Evolutionary conservation across 2,797 vertebrate genomes (phyloP).

Genomic region (Manis crassicaudata): DNA sequence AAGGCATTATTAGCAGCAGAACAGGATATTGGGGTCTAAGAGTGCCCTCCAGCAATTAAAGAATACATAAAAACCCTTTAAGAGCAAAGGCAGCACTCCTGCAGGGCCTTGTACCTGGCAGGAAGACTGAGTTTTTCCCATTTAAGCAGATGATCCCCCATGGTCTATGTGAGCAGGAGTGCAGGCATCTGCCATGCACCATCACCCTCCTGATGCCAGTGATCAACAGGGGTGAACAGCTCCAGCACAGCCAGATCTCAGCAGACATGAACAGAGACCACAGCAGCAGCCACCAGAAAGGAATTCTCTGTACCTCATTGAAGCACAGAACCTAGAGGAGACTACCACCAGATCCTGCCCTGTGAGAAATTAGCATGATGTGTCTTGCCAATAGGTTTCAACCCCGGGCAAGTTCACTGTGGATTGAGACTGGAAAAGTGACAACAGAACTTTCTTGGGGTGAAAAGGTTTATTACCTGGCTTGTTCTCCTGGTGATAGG

Average conservation of each 20-base stretch:
- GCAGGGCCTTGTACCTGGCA: neutral
- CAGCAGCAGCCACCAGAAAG: neutral
- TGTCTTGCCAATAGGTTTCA: too few species aligned
- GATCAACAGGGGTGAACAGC: neutral
- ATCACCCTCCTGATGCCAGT: neutral
- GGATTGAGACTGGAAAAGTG: too few species aligned
- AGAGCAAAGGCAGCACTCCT: neutral
- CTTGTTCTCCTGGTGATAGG: too few species aligned
- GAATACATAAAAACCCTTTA: neutral
- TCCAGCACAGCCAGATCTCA: neutral
- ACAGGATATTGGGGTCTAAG: neutral
- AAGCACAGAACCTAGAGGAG: neutral
- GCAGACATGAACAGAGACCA: neutral
- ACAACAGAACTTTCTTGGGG: too few species aligned
- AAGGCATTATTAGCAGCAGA: neutral
- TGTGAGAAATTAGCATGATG: neutral
- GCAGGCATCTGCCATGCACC: neutral
- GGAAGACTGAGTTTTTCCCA: too few species aligned
- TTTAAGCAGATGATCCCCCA: rapidly evolving
- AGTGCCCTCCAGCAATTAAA: neutral
- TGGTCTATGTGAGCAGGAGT: neutral
- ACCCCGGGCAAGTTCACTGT: too few species aligned
- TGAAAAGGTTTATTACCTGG: too few species aligned
- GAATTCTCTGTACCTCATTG: neutral
- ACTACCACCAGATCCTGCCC: neutral